These are phyloP conservation scores for Malacoctenus gilli DNA, from an alignment of 2,797 vertebrate genomes.

Conservation along the genomic window DNA sequence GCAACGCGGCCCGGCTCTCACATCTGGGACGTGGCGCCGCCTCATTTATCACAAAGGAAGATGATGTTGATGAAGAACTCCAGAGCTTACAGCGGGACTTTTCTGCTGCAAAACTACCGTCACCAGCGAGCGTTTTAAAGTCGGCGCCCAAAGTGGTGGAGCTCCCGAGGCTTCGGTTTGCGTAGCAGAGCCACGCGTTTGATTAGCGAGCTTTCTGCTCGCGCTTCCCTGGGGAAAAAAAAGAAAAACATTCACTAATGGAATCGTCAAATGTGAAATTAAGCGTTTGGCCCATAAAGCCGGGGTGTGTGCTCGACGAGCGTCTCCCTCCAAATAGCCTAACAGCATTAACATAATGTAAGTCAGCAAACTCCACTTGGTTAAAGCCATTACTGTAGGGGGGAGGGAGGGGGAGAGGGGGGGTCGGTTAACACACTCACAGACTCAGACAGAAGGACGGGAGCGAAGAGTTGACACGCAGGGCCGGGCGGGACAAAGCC, in stretches of 20 bases:
- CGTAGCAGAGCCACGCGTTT: too few relatives aligned
- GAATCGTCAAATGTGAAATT: not conserved
- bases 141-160: too few relatives aligned
- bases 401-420: too few relatives aligned
- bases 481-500: constrained; percentile 29
- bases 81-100: too few relatives aligned
- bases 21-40: not conserved
- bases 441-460: not conserved
- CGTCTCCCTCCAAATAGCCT: too few relatives aligned
- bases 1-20: not conserved
- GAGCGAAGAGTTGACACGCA: constrained; percentile 11
- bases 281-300: too few relatives aligned
- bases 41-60: not conserved
- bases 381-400: not conserved
- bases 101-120: too few relatives aligned
- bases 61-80: too few relatives aligned
- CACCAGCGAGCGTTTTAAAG: too few relatives aligned
- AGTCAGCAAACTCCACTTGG: not conserved
- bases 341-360: not conserved
- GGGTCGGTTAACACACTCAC: not conserved
- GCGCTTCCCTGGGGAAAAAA: too few relatives aligned
- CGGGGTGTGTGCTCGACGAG: too few relatives aligned
- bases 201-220: not conserved
- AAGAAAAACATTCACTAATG: not conserved
- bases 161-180: too few relatives aligned